Evolutionary conservation across 2,888 invertebrate genomes (phyloP).

Genomic region (Andrena praecox): DNA sequence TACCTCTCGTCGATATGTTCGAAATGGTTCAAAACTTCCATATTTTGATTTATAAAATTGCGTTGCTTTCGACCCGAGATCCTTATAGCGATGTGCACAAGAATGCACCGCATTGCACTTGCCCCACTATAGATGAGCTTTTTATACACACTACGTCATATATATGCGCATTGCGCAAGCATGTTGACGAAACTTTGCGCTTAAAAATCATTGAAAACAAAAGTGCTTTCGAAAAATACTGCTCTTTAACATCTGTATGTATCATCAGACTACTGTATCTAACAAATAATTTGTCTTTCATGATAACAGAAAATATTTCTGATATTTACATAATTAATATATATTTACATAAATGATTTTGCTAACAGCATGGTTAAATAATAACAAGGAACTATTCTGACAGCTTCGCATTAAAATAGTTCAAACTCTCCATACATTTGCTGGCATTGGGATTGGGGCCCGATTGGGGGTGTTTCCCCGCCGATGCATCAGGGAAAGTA

Average conservation of each 20-base stretch:
- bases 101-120: constrained; percentile 20
- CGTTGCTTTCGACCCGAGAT: not conserved
- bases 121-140: constrained; percentile 1
- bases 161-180: constrained; percentile 6
- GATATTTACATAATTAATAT: no score
- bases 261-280: no score
- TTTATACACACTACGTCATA: constrained; percentile 4
- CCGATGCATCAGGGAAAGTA: no score
- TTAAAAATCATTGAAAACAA: not conserved
- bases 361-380: not conserved
- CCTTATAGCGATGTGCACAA: not conserved
- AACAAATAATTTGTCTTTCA: no score
- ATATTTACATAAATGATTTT: not conserved
- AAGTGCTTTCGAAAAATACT: no score
- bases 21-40: constrained; percentile 63
- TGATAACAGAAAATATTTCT: no score
- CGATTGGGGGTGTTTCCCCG: no score
- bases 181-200: not conserved
- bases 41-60: constrained; percentile 35
- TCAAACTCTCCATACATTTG: no score
- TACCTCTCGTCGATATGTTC: constrained; percentile 65
- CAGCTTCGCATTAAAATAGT: no score
- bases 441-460: no score
- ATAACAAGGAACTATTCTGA: not conserved
- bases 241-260: no score